Conservation (phyloP, 1,140 invertebrate species). For the Luehdorfia chinensis region DNA sequence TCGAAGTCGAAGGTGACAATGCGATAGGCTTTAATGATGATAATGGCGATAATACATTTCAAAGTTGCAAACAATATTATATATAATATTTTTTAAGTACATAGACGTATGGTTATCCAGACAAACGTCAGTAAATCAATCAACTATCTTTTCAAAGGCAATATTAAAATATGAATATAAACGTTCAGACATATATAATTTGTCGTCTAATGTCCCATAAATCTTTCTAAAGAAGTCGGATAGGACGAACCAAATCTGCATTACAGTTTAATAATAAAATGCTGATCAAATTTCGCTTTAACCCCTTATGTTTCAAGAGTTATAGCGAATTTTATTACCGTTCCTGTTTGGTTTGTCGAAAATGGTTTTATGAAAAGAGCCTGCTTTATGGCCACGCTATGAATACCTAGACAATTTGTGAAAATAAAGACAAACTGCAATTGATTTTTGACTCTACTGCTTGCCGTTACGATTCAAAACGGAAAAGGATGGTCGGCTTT, state of each 20-base stretch:
- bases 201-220: slow-evolving; percentile 33
- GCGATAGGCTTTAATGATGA: too few species aligned
- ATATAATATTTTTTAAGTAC: too few species aligned
- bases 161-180: slow-evolving; percentile 15
- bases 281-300: slow-evolving; percentile 1
- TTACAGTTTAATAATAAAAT: not conserved
- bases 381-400: slow-evolving; percentile 30
- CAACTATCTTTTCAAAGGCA: slow-evolving; percentile 2
- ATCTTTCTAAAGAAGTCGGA: slow-evolving; percentile 37
- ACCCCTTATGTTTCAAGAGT: not conserved
- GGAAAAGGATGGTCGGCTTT: not conserved
- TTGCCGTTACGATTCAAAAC: not conserved
- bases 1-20: too few species aligned
- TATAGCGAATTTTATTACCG: slow-evolving; percentile 1
- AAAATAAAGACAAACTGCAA: not conserved
- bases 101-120: too few species aligned
- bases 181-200: slow-evolving; percentile 18
- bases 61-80: too few species aligned
- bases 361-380: slow-evolving; percentile 41
- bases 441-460: not conserved
- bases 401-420: slow-evolving; percentile 30
- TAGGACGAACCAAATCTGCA: slow-evolving; percentile 17
- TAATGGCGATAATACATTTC: too few species aligned
- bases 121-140: slow-evolving; percentile 3
- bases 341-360: slow-evolving; percentile 20